These are phyloP conservation scores for Tragelaphus strepsiceros DNA, from an alignment of 2,113 vertebrate species.

Conservation along the genomic window DNA sequence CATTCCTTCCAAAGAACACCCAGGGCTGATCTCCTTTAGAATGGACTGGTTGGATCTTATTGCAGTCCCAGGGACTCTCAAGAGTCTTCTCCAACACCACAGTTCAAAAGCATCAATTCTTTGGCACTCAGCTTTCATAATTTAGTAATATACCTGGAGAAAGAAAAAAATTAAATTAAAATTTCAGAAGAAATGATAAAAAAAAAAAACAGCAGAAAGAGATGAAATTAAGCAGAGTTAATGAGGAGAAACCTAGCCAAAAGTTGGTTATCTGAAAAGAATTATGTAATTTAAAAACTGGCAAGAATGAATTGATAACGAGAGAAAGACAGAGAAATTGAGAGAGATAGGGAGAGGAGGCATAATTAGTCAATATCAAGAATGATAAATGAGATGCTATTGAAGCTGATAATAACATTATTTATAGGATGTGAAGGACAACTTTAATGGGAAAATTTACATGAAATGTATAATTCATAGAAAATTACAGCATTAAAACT, in stretches of 20 bases:
- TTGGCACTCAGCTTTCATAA: accelerated
- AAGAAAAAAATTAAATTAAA: neutral
- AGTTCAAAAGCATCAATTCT: too few relatives aligned
- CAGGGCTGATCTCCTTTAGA: too few relatives aligned
- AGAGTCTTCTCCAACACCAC: too few relatives aligned
- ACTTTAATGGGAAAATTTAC: neutral
- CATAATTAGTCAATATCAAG: neutral
- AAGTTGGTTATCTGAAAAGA: neutral
- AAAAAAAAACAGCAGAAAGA: neutral
- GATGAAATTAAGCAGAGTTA: neutral
- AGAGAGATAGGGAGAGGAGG: neutral
- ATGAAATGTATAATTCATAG: neutral
- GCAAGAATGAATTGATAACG: neutral
- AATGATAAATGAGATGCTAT: neutral
- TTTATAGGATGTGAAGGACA: neutral
- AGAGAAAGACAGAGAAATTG: neutral
- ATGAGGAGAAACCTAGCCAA: neutral
- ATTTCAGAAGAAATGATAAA: neutral
- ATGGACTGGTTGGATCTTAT: too few relatives aligned
- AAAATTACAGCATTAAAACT: neutral
- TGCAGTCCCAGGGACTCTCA: too few relatives aligned
- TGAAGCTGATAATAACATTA: neutral
- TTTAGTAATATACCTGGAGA: neutral
- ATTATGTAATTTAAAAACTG: neutral
- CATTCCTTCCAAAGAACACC: too few relatives aligned